Evolutionary conservation across 2,797 vertebrate species (phyloP).

Genomic region (Thripadectes ignobilis): DNA sequence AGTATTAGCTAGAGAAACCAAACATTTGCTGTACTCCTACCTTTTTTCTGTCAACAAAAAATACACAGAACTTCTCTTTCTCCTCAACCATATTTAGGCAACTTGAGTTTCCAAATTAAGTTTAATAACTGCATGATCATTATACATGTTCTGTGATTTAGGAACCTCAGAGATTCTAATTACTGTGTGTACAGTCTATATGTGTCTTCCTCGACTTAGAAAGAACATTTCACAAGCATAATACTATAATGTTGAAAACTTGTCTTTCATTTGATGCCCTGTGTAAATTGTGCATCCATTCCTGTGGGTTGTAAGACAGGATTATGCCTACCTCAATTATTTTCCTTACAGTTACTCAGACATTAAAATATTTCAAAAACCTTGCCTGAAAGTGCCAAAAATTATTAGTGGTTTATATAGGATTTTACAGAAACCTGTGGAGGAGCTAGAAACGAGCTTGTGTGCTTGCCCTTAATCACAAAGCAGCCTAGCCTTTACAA

Average conservation of each 20-base stretch:
- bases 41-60: neutral
- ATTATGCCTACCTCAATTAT: neutral
- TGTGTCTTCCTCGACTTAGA: neutral
- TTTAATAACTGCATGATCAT: neutral
- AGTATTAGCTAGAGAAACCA: neutral
- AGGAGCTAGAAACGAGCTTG: neutral
- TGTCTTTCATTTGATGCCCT: neutral
- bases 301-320: neutral
- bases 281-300: fast-evolving
- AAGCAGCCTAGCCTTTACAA: neutral
- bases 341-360: neutral
- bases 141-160: neutral
- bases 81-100: neutral
- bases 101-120: neutral
- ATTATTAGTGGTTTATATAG: neutral
- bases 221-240: neutral
- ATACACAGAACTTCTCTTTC: neutral
- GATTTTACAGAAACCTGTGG: neutral
- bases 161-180: neutral
- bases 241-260: neutral
- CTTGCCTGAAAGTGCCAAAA: neutral
- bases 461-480: neutral
- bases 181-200: neutral
- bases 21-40: neutral
- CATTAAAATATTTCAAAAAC: neutral